Evolutionary conservation across 2,888 invertebrate genomes (phyloP).

Genomic region (Pristionchus japonicus): DNA sequence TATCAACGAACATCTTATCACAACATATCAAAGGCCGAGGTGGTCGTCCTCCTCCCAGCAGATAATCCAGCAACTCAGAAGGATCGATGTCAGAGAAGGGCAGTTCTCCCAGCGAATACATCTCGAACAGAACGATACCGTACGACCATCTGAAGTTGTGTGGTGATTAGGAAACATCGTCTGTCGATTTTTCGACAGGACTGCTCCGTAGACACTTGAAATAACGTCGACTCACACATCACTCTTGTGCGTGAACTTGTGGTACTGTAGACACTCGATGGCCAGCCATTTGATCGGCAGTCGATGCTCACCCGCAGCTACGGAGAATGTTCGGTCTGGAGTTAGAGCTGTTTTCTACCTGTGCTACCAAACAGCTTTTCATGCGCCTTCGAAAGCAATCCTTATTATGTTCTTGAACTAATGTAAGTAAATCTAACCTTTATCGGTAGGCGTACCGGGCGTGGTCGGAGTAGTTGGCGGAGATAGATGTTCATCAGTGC

Average conservation of each 20-base stretch:
- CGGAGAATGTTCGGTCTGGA: conserved; percentile 48
- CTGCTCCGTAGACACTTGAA: not conserved
- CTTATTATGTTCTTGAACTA: too few species aligned
- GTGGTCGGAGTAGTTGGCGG: not conserved
- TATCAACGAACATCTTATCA: conserved; percentile 62
- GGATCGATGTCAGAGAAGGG: conserved; percentile 69
- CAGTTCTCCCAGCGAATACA: conserved; percentile 69
- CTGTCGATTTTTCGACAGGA: not conserved
- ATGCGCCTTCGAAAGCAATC: too few species aligned
- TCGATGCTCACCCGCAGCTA: conserved; percentile 52
- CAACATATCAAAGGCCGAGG: conserved; percentile 62
- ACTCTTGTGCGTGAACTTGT: conserved; percentile 66
- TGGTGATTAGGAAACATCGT: not conserved
- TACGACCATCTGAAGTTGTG: conserved; percentile 62
- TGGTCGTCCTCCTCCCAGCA: conserved; percentile 66
- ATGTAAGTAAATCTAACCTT: too few species aligned
- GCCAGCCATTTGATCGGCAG: conserved; percentile 73
- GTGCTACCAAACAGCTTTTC: not conserved
- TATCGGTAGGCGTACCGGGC: not conserved
- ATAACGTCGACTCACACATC: conserved; percentile 62
- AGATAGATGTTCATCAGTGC: conserved; percentile 32
- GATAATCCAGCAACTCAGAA: conserved; percentile 59
- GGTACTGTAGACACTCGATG: conserved; percentile 64
- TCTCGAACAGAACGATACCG: conserved; percentile 70
- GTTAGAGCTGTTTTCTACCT: conserved; percentile 34